Conservation (phyloP, 2,888 invertebrate genomes). For the Cylindroiulus punctatus region DNA sequence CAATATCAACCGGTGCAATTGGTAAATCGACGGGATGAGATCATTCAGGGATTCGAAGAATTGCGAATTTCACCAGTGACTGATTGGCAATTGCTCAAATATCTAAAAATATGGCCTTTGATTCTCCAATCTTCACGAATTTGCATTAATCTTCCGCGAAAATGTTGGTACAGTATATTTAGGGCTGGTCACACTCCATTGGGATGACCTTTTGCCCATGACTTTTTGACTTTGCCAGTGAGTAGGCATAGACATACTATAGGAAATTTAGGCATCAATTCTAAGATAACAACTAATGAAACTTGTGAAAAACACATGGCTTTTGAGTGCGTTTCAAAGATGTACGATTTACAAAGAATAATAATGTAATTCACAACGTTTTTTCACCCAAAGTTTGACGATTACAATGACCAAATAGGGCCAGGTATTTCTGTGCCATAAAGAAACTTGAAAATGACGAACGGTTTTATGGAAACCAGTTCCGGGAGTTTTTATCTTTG, state of each 20-base stretch:
- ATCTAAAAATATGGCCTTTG: neutral
- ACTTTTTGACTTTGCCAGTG: neutral
- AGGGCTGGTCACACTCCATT: neutral
- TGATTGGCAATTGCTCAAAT: neutral
- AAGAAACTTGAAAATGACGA: neutral
- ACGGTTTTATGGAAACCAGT: neutral
- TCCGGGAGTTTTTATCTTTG: neutral
- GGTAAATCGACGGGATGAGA: neutral
- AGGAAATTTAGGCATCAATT: neutral
- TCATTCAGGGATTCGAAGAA: neutral
- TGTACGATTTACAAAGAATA: neutral
- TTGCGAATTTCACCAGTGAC: neutral
- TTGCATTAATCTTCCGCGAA: neutral
- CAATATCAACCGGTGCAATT: neutral
- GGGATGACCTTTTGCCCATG: neutral
- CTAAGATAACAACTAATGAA: neutral
- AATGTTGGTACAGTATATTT: neutral
- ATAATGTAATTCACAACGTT: too few relatives aligned
- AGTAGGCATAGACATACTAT: neutral
- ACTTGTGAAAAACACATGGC: neutral
- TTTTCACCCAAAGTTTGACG: too few relatives aligned
- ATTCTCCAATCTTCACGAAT: neutral
- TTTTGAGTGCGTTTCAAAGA: neutral
- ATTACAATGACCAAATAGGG: neutral
- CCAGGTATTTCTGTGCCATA: slow-evolving; percentile 11